Evolutionary conservation across 2,888 invertebrate genomes (phyloP).

Genomic region (Dryobota labecula): DNA sequence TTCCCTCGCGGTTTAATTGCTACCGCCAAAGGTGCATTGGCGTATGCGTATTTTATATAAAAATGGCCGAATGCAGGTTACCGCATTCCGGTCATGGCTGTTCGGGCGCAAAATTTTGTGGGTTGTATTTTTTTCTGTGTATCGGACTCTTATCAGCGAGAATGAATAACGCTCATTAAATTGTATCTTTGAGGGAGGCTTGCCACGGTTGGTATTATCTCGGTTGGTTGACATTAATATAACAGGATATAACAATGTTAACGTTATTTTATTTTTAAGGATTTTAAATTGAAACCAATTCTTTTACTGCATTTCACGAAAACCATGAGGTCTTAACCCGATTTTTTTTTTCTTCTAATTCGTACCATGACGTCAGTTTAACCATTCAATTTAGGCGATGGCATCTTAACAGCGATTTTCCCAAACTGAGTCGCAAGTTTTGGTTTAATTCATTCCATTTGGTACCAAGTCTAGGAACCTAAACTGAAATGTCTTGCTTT

Average conservation of each 20-base stretch:
- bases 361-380: too few relatives aligned
- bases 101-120: neutral
- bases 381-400: too few relatives aligned
- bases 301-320: neutral
- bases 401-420: too few relatives aligned
- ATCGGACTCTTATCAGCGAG: neutral
- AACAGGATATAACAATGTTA: neutral
- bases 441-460: too few relatives aligned
- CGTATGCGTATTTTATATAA: constrained; percentile 40
- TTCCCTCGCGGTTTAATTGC: constrained; percentile 15
- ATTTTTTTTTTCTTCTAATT: too few relatives aligned
- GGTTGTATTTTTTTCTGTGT: neutral
- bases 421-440: too few relatives aligned
- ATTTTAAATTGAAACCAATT: neutral
- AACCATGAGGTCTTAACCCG: too few relatives aligned
- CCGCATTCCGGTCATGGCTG: constrained; percentile 20
- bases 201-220: neutral
- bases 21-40: constrained; percentile 24
- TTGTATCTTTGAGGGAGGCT: constrained; percentile 5
- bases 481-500: too few relatives aligned
- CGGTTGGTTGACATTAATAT: neutral
- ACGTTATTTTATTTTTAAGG: neutral
- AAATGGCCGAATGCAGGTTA: constrained; percentile 40
- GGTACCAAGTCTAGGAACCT: too few relatives aligned
- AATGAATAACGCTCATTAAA: constrained; percentile 7